Base-by-base conservation (phyloP, 2,888 invertebrate species). In the Zygogramma bicolorata region DNA sequence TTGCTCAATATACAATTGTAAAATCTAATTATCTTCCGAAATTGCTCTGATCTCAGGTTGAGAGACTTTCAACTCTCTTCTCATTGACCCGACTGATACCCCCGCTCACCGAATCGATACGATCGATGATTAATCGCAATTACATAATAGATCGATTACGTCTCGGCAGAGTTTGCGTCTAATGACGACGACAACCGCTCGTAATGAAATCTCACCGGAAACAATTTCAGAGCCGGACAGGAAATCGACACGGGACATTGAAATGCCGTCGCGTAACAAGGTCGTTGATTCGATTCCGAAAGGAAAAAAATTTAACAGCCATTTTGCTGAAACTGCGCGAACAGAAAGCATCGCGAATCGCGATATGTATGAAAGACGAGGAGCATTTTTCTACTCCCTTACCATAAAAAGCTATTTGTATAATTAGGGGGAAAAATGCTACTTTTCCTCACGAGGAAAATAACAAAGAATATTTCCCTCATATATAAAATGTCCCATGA, bases 141-240 rank as follows among this genome's bases (percentile, higher is more conserved):
- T 63, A 34, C 46, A 34, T 63, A 63, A 63, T 49, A 27, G 20
- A 49, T 63, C 40, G 63, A 46, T 63, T 46, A 46, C 63, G 63
- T 63, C 29, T 42, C 20, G 31, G 20, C 42, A 46, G 46, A 46
- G 18, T 46, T 20, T 18, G 25, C 27, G 10, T 46, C 27, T 27
- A 7, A 42, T 27, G 62, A 25, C 15, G 5, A 42, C 25, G 62
- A 25, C 42, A 27, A 42, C 61, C 31, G 31, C 65, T 57, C 22
- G 15, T 22, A 58, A 65, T 67, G 49, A 61, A 61, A 70, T 49
- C 38, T 61, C 63, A 42, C 73, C 73, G 73, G 73, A 73, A 73
- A 67, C 58, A 58, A 67, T 73, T 63, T 63, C 63, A n/a, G 25
- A 53, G 53, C 53, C 58, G 61, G 67, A 68, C 71, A 71, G 71